Evolutionary conservation across 2,113 vertebrate species (phyloP).

Genomic region (Pterocles gutturalis): DNA sequence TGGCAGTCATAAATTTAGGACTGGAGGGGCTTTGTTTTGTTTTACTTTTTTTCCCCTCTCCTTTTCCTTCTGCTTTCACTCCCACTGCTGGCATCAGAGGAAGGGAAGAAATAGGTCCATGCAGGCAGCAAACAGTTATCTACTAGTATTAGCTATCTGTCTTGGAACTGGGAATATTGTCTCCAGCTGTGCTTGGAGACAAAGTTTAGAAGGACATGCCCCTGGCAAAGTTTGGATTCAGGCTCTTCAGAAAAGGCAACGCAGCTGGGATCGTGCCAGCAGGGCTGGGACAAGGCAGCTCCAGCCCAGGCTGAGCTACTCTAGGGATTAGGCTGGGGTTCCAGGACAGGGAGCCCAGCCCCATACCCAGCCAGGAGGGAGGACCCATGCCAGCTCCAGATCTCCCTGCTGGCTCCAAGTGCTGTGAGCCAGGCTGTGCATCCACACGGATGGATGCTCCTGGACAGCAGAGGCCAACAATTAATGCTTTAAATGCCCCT

Average conservation of each 20-base stretch:
- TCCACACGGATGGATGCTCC: rapidly evolving
- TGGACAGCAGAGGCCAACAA: neutral
- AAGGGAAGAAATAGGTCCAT: neutral
- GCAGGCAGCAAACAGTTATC: neutral
- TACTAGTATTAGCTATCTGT: neutral
- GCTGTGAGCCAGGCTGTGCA: neutral
- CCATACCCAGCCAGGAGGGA: neutral
- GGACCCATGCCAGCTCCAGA: neutral
- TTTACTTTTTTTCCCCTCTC: neutral
- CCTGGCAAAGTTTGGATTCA: neutral
- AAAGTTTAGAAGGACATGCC: neutral
- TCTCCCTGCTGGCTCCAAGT: neutral
- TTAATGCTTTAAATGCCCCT: neutral
- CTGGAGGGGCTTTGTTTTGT: neutral
- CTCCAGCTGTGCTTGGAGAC: neutral
- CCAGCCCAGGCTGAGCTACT: neutral
- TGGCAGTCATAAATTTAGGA: neutral
- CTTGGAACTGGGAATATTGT: neutral
- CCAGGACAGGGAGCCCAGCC: neutral
- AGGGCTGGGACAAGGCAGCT: neutral
- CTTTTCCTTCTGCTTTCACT: neutral
- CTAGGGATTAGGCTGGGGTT: neutral
- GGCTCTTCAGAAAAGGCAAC: neutral
- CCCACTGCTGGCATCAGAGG: neutral
- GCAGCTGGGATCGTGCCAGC: neutral